Percentiles rank a stretch among this genome's conserved stretches.
Conservation (phyloP, 2,113 vertebrate species). For the Apus apus region DNA sequence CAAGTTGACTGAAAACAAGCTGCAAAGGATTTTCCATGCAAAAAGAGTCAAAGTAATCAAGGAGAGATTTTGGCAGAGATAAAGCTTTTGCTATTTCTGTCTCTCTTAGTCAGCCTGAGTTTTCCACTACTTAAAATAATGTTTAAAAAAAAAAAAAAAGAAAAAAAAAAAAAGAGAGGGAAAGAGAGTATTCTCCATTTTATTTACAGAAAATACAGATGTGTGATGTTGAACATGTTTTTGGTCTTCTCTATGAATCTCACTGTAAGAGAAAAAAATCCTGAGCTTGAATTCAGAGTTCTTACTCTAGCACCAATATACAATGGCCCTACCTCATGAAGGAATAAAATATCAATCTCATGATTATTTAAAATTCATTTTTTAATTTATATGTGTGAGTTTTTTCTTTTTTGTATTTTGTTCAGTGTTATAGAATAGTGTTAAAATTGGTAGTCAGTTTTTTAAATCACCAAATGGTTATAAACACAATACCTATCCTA, state of each 20-base stretch:
- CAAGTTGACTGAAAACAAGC: neutral
- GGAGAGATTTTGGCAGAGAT: neutral
- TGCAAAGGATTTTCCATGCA: neutral
- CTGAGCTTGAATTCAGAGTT: neutral
- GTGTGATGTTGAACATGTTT: neutral
- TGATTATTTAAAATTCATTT: neutral
- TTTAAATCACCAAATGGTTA: neutral
- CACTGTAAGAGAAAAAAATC: neutral
- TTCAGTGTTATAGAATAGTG: neutral
- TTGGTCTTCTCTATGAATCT: neutral
- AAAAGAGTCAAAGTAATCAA: neutral
- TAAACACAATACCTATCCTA: neutral
- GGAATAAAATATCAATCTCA: neutral
- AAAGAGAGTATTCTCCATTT: neutral
- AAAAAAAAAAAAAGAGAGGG: accelerated
- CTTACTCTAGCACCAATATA: neutral
- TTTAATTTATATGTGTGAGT: accelerated
- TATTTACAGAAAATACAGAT: neutral
- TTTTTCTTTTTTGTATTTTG: neutral
- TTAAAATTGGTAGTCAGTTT: neutral
- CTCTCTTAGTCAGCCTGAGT: neutral
- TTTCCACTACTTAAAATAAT: neutral
- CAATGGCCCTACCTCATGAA: accelerated
- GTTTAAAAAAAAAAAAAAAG: neutral
- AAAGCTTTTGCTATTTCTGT: neutral